Evolutionary conservation across 2,888 invertebrate species (phyloP).

Genomic region (Laspeyria flexula): DNA sequence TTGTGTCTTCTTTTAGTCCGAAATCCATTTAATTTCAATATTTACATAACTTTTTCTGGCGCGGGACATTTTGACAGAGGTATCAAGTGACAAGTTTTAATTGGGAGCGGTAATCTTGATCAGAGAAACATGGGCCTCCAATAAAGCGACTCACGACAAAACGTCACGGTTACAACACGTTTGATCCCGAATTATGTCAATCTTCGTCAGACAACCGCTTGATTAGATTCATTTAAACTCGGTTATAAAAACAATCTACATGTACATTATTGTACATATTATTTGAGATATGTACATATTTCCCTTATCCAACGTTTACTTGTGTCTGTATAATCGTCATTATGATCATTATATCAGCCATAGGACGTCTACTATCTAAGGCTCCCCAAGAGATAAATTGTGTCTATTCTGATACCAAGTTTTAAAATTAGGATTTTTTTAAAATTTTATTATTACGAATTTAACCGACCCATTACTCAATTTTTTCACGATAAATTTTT

Average conservation of each 20-base stretch:
- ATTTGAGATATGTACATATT: too few species aligned
- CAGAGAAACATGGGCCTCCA: conserved; percentile 15
- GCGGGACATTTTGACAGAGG: conserved; percentile 7
- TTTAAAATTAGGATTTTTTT: too few species aligned
- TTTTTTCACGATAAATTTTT: too few species aligned
- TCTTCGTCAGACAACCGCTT: conserved; percentile 53
- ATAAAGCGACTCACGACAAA: conserved; percentile 23
- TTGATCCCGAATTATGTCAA: conserved; percentile 50
- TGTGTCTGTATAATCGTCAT: too few species aligned
- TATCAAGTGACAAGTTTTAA: conserved; percentile 37
- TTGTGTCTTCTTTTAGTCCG: not conserved
- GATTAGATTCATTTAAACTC: conserved; percentile 54
- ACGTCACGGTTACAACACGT: conserved; percentile 22
- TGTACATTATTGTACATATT: too few species aligned
- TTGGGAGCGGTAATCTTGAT: conserved; percentile 33
- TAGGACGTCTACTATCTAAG: too few species aligned
- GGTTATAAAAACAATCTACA: conserved; percentile 23
- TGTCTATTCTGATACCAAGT: too few species aligned
- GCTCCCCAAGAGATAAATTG: too few species aligned
- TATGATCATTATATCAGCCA: too few species aligned
- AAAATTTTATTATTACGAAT: too few species aligned
- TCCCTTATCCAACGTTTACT: too few species aligned
- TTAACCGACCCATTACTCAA: too few species aligned
- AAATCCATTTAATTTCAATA: conserved; percentile 11
- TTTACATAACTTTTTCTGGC: conserved; percentile 15